Percentiles rank a stretch among this genome's conserved stretches.
Conservation (phyloP, 2,113 vertebrate species). For the Paralichthys olivaceus region DNA sequence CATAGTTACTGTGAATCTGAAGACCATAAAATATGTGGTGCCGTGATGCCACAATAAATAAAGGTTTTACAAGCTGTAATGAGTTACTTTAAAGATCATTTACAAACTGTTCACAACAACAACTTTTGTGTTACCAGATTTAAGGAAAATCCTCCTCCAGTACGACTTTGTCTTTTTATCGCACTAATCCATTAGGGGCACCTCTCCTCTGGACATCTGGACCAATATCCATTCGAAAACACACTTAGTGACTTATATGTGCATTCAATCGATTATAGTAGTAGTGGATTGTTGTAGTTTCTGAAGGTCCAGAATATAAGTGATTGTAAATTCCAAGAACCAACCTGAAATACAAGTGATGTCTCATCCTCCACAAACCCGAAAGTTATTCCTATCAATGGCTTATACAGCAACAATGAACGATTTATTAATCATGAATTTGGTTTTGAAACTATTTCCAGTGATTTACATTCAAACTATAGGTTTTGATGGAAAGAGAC, state of each 20-base stretch:
- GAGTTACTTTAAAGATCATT: too few relatives aligned
- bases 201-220: not conserved
- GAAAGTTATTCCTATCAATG: not conserved
- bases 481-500: too few relatives aligned
- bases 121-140: not conserved
- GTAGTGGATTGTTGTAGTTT: too few relatives aligned
- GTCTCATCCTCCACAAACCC: not conserved
- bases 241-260: not conserved
- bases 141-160: not conserved
- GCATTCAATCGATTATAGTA: too few relatives aligned
- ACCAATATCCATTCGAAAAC: not conserved
- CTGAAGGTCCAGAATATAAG: too few relatives aligned
- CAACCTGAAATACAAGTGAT: not conserved
- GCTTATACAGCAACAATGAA: not conserved
- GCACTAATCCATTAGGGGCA: not conserved
- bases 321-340: not conserved
- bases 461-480: too few relatives aligned
- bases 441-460: too few relatives aligned
- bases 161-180: not conserved
- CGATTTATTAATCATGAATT: not conserved
- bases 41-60: not conserved
- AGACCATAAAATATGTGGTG: not conserved
- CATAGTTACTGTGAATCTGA: not conserved
- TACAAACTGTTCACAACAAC: too few relatives aligned
- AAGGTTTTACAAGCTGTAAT: not conserved